Evolutionary conservation across 2,888 invertebrate genomes (phyloP).

Genomic region (Calameuta idolon): DNA sequence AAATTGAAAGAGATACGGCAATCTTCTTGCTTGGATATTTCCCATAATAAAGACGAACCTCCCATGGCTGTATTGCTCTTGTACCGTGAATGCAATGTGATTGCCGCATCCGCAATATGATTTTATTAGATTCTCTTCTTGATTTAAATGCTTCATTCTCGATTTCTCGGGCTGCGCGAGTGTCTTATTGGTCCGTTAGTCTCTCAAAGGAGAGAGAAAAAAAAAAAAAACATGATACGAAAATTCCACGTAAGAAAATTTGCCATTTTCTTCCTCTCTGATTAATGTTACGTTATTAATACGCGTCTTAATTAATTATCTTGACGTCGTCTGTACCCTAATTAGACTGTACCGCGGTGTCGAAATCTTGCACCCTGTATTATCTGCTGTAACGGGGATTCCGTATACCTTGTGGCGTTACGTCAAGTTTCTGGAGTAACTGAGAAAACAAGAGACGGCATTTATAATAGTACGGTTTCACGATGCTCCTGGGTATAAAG

Average conservation of each 20-base stretch:
- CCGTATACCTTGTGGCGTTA: background rate
- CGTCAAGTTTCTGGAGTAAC: background rate
- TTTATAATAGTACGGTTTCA: constrained; percentile 56
- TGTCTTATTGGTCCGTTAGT: too few relatives aligned
- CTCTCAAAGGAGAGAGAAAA: too few relatives aligned
- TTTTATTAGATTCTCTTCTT: background rate
- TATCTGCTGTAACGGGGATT: background rate
- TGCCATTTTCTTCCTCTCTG: constrained; percentile 13
- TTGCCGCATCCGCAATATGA: background rate
- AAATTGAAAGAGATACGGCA: background rate
- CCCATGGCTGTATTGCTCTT: background rate
- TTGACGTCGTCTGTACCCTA: constrained; percentile 49
- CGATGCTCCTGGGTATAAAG: constrained; percentile 4
- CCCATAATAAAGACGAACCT: background rate
- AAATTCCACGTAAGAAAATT: constrained; percentile 6
- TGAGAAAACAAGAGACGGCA: constrained; percentile 23
- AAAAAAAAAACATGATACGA: constrained; percentile 3
- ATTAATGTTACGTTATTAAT: constrained; percentile 57
- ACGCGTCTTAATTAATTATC: constrained; percentile 62
- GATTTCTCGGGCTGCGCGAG: too few relatives aligned
- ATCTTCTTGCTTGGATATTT: background rate
- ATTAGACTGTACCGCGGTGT: constrained; percentile 57
- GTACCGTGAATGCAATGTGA: background rate
- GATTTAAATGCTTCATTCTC: background rate
- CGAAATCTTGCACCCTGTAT: constrained; percentile 60